Base-by-base conservation (phyloP, 2,113 vertebrate genomes). In the Semicossyphus pulcher region DNA sequence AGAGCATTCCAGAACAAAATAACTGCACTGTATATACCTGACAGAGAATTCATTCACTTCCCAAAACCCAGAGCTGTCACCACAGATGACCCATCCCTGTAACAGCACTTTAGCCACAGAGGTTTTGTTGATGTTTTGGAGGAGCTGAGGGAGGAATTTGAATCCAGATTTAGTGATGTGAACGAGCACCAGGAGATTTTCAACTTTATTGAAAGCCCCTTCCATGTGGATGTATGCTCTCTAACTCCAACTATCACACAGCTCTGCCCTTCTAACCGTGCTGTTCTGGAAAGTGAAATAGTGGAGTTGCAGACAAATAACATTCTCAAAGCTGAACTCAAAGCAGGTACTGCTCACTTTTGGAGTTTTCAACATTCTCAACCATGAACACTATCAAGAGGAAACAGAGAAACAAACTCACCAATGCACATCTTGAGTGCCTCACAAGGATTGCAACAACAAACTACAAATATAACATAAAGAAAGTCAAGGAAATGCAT, bases 1-100 rank as follows among this genome's bases (percentile, higher is more conserved):
- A 63, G 2, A 63, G 20, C 20, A 11, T 36, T 1, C 21, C 11
- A 37, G 61, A 65, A 28, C 47, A 52, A 65, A 65, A 37, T 21
- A 20, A 39, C 32, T 51, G 10, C 16, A 15, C 32, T 20, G 45
- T 51, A 37, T 36, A 49, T 8, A 49, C 4, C 15, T 26, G 21
- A 18, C 20, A 16, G 9, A 7, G 15, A 18, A 37, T 36, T 64
- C 10, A 36, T 36, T 23, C 31, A 28, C 44, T 26, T 48, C 29
- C 59, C 29, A 63, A 47, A 63, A 14, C 42, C 47, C 18, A 8
- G 58, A 60, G 58, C 59, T 34, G 59, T 62, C 42, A 34, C 41
- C 42, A 34, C 42, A 34, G 34, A 62, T 62, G 42, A 62, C 42
- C 59, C 12, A 20, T 32, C 28, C 32, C 59, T 62, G 41, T n/a